Conservation (phyloP, 2,888 invertebrate genomes). For the Automeris io region DNA sequence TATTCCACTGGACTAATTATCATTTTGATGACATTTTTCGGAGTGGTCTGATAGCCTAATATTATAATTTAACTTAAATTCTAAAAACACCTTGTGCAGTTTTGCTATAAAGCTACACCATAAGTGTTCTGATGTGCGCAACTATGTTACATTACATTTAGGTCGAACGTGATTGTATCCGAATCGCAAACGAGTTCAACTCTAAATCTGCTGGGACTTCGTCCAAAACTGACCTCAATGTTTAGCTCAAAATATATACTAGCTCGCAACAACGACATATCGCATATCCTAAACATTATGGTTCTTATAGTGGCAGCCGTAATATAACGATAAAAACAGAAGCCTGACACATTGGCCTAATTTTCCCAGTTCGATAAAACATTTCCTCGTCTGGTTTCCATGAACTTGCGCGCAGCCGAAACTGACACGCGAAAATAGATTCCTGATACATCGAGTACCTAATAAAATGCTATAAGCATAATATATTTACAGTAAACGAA, state of each 20-base stretch:
- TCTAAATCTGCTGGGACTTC: slow-evolving; percentile 37
- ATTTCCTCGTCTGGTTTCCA: slow-evolving; percentile 59
- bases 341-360: slow-evolving; percentile 49
- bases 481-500: background rate
- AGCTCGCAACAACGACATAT: slow-evolving; percentile 15
- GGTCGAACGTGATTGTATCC: slow-evolving; percentile 54
- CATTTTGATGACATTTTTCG: no score
- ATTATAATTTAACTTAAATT: no score
- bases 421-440: slow-evolving; percentile 41
- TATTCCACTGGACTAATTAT: no score
- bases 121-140: slow-evolving; percentile 30
- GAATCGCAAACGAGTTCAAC: slow-evolving; percentile 31
- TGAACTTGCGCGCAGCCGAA: slow-evolving; percentile 61
- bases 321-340: slow-evolving; percentile 12
- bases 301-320: slow-evolving; percentile 15
- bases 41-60: no score
- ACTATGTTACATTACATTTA: slow-evolving; percentile 39
- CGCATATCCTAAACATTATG: slow-evolving; percentile 21
- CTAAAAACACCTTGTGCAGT: background rate
- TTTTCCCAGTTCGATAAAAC: slow-evolving; percentile 54
- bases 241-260: slow-evolving; percentile 27
- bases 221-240: slow-evolving; percentile 34
- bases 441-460: slow-evolving; percentile 34
- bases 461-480: slow-evolving; percentile 19
- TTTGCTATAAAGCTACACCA: slow-evolving; percentile 17